Conservation (phyloP, 2,797 vertebrate genomes). For the Tympanoctomys barrerae region DNA sequence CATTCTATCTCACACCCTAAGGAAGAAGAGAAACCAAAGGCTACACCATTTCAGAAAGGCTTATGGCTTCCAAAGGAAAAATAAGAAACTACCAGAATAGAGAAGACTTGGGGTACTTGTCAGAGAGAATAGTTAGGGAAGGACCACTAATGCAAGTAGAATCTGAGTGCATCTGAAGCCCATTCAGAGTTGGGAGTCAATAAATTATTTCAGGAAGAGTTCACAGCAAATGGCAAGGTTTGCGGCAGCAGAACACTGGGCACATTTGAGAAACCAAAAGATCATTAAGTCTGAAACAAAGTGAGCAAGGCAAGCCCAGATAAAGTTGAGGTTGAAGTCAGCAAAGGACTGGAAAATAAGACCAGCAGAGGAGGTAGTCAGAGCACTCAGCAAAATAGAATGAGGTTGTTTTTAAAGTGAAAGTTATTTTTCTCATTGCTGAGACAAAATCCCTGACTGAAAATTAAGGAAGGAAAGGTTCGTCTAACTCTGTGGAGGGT, state of each 20-base stretch:
- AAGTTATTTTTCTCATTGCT: neutral
- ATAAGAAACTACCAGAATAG: neutral
- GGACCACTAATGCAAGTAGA: neutral
- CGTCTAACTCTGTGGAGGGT: neutral
- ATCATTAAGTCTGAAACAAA: neutral
- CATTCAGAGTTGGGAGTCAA: no score
- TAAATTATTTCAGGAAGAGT: neutral
- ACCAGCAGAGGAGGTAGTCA: no score
- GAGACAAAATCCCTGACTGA: neutral
- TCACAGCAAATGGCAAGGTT: neutral
- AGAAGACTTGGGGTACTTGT: neutral
- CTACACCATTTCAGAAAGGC: neutral
- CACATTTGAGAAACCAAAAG: neutral
- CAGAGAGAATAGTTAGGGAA: neutral
- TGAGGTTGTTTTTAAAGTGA: neutral
- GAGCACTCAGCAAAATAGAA: accelerated
- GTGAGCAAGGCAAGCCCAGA: neutral
- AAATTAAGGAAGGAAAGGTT: neutral
- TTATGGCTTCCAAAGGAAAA: neutral
- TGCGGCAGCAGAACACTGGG: neutral
- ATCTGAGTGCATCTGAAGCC: neutral
- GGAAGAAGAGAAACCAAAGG: neutral
- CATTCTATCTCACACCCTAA: neutral
- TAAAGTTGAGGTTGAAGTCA: neutral
- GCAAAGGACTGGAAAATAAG: no score